A percentile compares a stretch with the other conserved stretches of the same genome.
Evolutionary conservation across 2,113 vertebrate species (phyloP).

Genomic region (Nyctibius bracteatus): DNA sequence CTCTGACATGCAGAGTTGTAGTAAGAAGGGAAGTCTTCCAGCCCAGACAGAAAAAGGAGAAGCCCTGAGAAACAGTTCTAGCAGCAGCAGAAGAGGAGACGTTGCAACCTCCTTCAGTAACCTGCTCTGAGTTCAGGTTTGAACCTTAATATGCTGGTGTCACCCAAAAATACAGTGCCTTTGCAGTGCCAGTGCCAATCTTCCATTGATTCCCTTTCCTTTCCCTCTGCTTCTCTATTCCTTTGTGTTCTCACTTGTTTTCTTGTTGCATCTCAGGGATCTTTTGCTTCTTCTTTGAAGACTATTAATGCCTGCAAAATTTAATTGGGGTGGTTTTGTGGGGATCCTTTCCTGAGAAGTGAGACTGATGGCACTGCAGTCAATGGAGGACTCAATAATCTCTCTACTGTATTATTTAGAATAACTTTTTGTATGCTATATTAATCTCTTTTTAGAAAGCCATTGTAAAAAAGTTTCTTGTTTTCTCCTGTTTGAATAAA

Average conservation of each 20-base stretch:
- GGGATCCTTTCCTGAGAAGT: neutral
- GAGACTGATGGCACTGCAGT: neutral
- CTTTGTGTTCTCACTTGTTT: neutral
- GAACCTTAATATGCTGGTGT: neutral
- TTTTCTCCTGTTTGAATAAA: slow-evolving; percentile 50
- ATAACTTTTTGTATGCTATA: neutral
- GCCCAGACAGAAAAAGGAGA: neutral
- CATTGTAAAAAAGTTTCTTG: neutral
- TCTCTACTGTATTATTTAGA: neutral
- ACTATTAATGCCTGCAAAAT: neutral
- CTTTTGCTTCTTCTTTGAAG: neutral
- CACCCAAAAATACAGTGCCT: neutral
- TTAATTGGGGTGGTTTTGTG: neutral
- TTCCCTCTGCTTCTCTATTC: neutral
- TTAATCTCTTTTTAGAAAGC: neutral
- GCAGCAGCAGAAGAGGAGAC: neutral
- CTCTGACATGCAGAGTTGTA: neutral
- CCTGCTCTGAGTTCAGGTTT: neutral
- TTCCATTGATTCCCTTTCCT: neutral
- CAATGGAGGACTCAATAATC: neutral
- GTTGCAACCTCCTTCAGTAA: neutral
- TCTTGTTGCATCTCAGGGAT: neutral
- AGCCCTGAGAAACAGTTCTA: neutral
- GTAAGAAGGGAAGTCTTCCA: neutral
- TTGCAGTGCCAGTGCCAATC: neutral